These are phyloP conservation scores for Phenacoccus solenopsis DNA, from an alignment of 1,140 invertebrate genomes.

Conservation along the genomic window DNA sequence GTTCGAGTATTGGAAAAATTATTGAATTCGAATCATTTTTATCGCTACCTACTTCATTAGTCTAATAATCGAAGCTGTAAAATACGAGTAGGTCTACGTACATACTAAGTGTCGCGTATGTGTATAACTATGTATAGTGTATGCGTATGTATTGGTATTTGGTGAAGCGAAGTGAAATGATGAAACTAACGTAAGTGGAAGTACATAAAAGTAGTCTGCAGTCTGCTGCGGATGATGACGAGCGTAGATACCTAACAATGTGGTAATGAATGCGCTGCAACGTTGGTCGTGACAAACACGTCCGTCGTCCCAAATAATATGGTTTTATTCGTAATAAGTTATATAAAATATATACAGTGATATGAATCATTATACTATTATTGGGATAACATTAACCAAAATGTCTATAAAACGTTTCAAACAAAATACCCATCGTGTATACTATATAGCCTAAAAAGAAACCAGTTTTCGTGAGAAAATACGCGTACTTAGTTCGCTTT, in stretches of 20 bases:
- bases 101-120: no score
- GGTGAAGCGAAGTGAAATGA: background rate
- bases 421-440: background rate
- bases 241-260: background rate
- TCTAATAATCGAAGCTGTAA: background rate
- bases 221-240: no score
- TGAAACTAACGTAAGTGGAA: background rate
- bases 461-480: conserved; percentile 1
- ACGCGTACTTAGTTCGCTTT: background rate
- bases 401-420: background rate
- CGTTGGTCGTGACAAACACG: background rate
- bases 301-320: background rate
- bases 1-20: background rate
- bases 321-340: background rate
- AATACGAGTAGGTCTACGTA: no score
- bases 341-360: background rate
- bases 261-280: background rate
- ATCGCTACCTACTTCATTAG: background rate
- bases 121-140: no score
- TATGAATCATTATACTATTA: conserved; percentile 3
- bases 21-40: background rate
- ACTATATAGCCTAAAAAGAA: background rate
- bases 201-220: background rate
- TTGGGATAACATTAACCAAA: background rate
- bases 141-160: no score